These are phyloP conservation scores for Ormyrus pomaceus DNA, from an alignment of 2,888 invertebrate species.

Conservation along the genomic window DNA sequence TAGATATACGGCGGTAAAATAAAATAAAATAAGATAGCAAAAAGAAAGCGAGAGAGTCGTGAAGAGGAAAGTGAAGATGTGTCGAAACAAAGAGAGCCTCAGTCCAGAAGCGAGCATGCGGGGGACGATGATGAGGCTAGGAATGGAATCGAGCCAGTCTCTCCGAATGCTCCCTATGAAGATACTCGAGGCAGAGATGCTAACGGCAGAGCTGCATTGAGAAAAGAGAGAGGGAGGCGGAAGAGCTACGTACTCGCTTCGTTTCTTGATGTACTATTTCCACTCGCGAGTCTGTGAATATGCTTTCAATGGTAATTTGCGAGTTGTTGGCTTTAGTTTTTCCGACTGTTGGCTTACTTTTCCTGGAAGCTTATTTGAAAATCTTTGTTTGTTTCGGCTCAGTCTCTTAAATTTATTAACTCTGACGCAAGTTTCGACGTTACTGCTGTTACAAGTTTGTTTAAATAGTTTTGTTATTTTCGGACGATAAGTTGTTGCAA, in stretches of 20 bases:
- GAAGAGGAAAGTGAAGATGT: too few species aligned
- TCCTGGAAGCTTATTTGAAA: too few species aligned
- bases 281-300: constrained; percentile 26
- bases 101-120: not conserved
- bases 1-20: not conserved
- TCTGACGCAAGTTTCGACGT: too few species aligned
- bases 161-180: constrained; percentile 1
- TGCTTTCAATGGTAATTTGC: constrained; percentile 37
- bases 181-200: constrained; percentile 25
- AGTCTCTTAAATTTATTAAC: too few species aligned
- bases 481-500: too few species aligned
- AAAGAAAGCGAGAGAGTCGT: not conserved
- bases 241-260: constrained; percentile 40
- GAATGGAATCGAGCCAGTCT: constrained; percentile 19
- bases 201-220: constrained; percentile 8
- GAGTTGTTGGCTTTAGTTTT: constrained; percentile 36
- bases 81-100: constrained; percentile 13
- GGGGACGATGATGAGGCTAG: not conserved
- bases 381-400: too few species aligned
- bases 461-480: too few species aligned
- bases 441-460: too few species aligned
- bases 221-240: constrained; percentile 8
- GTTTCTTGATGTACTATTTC: constrained; percentile 41
- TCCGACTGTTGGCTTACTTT: not conserved
- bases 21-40: not conserved